Base-by-base conservation (phyloP, 1,140 invertebrate species). In the Bombus turneri region DNA sequence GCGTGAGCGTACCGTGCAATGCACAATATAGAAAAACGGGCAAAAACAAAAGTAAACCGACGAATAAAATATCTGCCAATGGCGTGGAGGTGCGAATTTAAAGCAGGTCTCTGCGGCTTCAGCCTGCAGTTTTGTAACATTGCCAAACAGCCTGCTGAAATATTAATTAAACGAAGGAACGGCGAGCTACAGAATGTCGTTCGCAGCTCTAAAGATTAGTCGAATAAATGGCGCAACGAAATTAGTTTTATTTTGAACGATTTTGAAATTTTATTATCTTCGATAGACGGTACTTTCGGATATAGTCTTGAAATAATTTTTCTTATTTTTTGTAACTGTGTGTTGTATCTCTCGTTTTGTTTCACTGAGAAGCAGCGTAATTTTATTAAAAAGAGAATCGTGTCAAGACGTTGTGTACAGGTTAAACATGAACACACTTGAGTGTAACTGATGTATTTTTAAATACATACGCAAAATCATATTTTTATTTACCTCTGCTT, bases 91-190 rank as follows among this genome's bases (percentile, higher is more conserved):
- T 18, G 9, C 47, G 75, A 37, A 71, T 84, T 79, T 47, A 22
- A 34, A 62, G 4, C 75, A 75, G 39, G 75, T 43, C 12, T 28
- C 9, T 37, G 62, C 37, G 39, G 39, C n/a, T 6, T 41, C 9
- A 8, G 47, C 47, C 28, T 28, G 18, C 37, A 31, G 5, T 84
- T 84, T 84, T 84, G 82, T 79, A 84, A 84, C 64, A n/a, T 10
- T 78, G 82, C 82, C 75, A 84, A 83, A 79, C 82, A n/a, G 53
- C 22, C 53, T n/a, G 82, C 22, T 71, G 43, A 84, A 79, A 62
- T 71, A 84, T 84, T 84, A 79, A 84, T 84, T 79, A 62, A 78
- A 31, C 28, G 43, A 69, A 53, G 66, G 18, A 71, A 8, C 18
- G 6, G 15, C n/a, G 13, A 18, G 47, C 47, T 53, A 22, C 47